These are phyloP conservation scores for Lates calcarifer DNA, from an alignment of 2,113 vertebrate genomes.

Conservation along the genomic window DNA sequence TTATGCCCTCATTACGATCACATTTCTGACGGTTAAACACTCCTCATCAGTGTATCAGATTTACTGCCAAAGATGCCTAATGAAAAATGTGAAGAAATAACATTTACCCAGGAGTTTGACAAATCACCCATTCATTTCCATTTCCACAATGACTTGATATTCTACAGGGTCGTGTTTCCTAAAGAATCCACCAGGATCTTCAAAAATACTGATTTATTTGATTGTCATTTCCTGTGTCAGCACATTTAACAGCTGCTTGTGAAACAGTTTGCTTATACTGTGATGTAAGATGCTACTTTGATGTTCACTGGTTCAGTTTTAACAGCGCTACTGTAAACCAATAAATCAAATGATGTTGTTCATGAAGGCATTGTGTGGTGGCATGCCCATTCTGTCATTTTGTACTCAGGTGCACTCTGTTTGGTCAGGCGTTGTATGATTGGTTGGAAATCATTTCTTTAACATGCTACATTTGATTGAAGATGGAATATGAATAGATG, in stretches of 20 bases:
- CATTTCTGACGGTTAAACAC: constrained; percentile 1
- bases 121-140: neutral
- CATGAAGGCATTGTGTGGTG: neutral
- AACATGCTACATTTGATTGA: constrained; percentile 24
- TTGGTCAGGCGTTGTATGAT: neutral
- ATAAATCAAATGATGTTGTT: constrained; percentile 9
- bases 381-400: constrained; percentile 21
- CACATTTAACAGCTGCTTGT: constrained; percentile 6
- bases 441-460: constrained; percentile 17
- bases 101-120: neutral
- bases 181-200: neutral
- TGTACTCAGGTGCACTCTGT: constrained; percentile 38
- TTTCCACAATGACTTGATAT: neutral
- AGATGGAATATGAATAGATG: constrained; percentile 16
- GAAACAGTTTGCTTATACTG: constrained; percentile 14
- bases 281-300: constrained; percentile 12
- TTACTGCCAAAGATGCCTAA: constrained; percentile 68
- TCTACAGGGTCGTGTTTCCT: neutral
- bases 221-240: neutral
- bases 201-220: neutral
- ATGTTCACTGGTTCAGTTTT: constrained; percentile 27
- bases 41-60: constrained; percentile 21
- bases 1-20: neutral
- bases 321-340: constrained; percentile 23
- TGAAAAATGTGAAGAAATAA: constrained; percentile 15